phyloP scores from a whole-genome alignment of 2,113 vertebrate genomes.

The Collichthys lucidus region DNA sequence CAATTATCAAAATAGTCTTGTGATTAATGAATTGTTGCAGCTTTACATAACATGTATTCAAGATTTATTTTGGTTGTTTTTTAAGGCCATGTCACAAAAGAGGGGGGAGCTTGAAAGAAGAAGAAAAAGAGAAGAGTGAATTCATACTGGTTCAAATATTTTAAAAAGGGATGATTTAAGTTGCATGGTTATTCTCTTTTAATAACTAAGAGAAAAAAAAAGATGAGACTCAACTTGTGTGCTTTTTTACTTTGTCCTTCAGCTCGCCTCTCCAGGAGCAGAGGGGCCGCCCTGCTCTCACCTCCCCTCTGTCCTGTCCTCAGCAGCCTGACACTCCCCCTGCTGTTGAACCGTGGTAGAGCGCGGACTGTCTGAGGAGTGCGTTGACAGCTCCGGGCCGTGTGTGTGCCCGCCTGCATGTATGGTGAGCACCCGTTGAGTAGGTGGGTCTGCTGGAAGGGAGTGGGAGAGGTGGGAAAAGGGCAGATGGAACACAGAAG shows the following conservation, averaged over 20 bases:
- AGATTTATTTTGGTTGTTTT: background rate
- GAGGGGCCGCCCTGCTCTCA: conserved; percentile 3
- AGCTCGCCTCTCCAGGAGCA: conserved; percentile 14
- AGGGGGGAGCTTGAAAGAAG: background rate
- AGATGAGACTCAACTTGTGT: background rate
- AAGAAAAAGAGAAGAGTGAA: background rate
- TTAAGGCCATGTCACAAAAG: background rate
- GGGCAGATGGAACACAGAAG: conserved; percentile 92
- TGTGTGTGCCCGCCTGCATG: conserved; percentile 74
- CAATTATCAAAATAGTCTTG: background rate
- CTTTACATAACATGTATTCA: too few relatives aligned
- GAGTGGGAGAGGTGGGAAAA: conserved; percentile 87
- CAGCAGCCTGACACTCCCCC: conserved; percentile 62
- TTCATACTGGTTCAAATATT: background rate
- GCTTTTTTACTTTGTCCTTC: conserved; percentile 20
- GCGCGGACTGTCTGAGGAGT: conserved; percentile 59
- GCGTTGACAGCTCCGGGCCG: conserved; percentile 72
- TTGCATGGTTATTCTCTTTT: background rate
- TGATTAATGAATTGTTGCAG: too few relatives aligned
- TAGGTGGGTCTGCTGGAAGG: conserved; percentile 88
- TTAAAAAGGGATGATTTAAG: background rate
- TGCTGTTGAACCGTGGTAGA: conserved; percentile 67
- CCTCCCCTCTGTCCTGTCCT: conserved; percentile 5
- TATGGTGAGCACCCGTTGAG: conserved; percentile 86
- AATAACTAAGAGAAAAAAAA: background rate